Evolutionary conservation across 2,888 invertebrate species (phyloP), one percentile per base, ranked within the genome.

Genomic region (Eupithecia inturbata): DNA sequence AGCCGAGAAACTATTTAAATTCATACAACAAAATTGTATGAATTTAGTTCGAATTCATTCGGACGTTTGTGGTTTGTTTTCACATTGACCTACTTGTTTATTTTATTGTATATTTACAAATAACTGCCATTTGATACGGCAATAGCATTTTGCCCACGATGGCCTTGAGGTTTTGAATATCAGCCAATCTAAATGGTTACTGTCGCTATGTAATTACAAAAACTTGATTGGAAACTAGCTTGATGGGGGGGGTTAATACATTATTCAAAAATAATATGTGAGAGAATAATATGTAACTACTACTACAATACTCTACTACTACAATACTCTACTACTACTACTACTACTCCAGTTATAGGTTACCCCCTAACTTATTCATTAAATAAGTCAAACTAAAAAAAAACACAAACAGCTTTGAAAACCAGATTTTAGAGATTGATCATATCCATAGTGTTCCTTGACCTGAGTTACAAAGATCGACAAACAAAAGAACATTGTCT

Each of bases 131-230:
- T 82, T 78, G 78, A 76, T 71, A 74, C 68, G 77, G 76, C 72
- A 79, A 78, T 80, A 81, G 77, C 57, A 41, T 74, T 77, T 75
- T 72, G 82, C 84, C 84, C 77, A 9, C 72, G 82, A 68, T 78
- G 79, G 80, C 89, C 88, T 89, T 89, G 87, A 79, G 26, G 79
- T 78, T 71, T 80, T 78, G 79, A 81, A 81, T 81, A 79, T 77
- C 76, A 80, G 84, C 83, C 82, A 81, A 80, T 82, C 83, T 80
- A 81, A 84, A 84, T 81, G 81, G 41, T 80, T 39, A 53, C 36
- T 63, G 69, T 71, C 64, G n/a, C 68, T 28, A 68, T 53, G 3
- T 45, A 67, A 28, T 68, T 16, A 66, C 7, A 14, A 62, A 60
- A 39, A 66, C 66, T 66, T 26, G 39, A 66, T 66, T 66, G 14